phyloP scores from a whole-genome alignment of 1,140 invertebrate genomes.

The Nephila pilipes region DNA sequence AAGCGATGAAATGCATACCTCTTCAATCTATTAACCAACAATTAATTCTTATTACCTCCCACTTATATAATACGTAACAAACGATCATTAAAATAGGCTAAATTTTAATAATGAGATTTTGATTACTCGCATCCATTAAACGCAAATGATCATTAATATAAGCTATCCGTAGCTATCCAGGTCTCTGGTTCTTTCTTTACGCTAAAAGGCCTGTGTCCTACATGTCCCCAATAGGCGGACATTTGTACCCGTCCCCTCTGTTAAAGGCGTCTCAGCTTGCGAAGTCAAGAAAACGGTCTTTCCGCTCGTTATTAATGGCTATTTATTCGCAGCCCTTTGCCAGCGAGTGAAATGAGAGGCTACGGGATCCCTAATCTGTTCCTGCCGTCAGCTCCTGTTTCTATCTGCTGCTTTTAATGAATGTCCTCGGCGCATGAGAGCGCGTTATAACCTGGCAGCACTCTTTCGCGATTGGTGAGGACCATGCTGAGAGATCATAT shows the following conservation, averaged over 20 bases:
- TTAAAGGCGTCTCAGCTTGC: conserved; percentile 67
- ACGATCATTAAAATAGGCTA: conserved; percentile 5
- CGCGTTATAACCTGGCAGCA: background rate
- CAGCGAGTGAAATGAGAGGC: conserved; percentile 61
- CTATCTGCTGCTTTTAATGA: conserved; percentile 70
- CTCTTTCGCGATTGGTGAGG: background rate
- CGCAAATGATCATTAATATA: background rate
- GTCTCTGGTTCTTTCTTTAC: background rate
- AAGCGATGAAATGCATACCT: background rate
- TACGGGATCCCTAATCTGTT: conserved; percentile 75
- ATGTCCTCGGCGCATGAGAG: conserved; percentile 25
- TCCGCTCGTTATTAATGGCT: conserved; percentile 74
- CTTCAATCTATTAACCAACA: background rate
- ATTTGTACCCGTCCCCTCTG: conserved; percentile 62
- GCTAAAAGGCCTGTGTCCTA: background rate
- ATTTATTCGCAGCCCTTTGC: conserved; percentile 66
- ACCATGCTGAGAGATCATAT: conserved; percentile 10
- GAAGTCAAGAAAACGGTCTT: conserved; percentile 60
- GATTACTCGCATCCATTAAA: background rate
- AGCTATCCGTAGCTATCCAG: background rate
- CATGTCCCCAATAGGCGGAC: conserved; percentile 1
- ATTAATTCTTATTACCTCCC: background rate
- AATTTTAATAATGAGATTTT: conserved; percentile 18
- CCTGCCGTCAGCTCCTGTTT: conserved; percentile 73
- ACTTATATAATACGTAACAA: conserved; percentile 4